A percentile compares a stretch with the other conserved stretches of the same genome.
Evolutionary conservation across 2,888 invertebrate genomes (phyloP).

Genomic region (Mycalesis mineus): DNA sequence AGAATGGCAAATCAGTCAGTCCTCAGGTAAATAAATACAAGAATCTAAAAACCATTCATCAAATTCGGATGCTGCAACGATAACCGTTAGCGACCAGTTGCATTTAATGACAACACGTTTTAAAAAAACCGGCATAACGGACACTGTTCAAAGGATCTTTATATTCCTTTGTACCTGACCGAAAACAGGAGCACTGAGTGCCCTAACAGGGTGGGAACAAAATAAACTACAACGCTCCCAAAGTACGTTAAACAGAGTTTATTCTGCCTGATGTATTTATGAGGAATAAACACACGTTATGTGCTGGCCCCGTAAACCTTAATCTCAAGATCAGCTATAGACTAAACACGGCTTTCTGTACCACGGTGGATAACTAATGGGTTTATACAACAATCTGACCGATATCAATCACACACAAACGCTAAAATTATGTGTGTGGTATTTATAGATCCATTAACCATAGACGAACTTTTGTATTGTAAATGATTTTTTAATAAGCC

Average conservation of each 20-base stretch:
- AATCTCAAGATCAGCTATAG: slow-evolving; percentile 52
- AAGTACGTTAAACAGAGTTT: slow-evolving; percentile 27
- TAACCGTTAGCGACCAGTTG: slow-evolving; percentile 38
- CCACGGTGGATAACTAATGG: slow-evolving; percentile 43
- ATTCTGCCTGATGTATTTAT: slow-evolving; percentile 38
- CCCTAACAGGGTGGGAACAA: slow-evolving; percentile 26
- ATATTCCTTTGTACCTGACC: slow-evolving; percentile 29
- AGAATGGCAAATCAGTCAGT: slow-evolving; percentile 14
- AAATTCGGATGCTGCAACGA: slow-evolving; percentile 44
- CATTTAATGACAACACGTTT: slow-evolving; percentile 17
- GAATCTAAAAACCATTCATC: slow-evolving; percentile 28
- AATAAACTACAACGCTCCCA: slow-evolving; percentile 25
- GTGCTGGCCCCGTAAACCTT: slow-evolving; percentile 45
- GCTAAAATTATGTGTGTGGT: neutral
- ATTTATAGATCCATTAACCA: neutral
- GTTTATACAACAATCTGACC: slow-evolving; percentile 34
- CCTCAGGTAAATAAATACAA: slow-evolving; percentile 23
- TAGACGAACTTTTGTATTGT: neutral
- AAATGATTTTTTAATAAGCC: neutral
- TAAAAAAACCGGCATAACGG: slow-evolving; percentile 32
- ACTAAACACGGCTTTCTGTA: slow-evolving; percentile 55
- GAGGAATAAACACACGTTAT: slow-evolving; percentile 52
- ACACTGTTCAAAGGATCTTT: slow-evolving; percentile 33
- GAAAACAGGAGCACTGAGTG: slow-evolving; percentile 23
- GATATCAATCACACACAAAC: neutral